Percentiles rank a stretch among this genome's conserved stretches.
Conservation (phyloP, 2,113 vertebrate genomes). For the Odocoileus hemionus region DNA sequence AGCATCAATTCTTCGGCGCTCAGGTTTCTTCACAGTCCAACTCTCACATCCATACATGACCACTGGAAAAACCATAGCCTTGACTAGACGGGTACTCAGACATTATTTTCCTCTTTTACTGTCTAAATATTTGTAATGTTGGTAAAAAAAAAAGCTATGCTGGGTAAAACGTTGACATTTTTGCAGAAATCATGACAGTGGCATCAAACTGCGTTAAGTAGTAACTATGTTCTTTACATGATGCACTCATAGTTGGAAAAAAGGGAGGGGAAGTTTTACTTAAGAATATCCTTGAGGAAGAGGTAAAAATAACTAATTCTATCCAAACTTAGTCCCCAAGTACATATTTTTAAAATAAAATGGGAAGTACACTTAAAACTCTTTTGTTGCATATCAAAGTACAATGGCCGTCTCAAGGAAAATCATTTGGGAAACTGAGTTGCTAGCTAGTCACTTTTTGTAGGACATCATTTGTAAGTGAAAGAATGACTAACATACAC, state of each 20-base stretch:
- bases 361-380: background rate
- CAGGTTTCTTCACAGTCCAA: too few relatives aligned
- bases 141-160: background rate
- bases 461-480: rapidly evolving
- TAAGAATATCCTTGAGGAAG: background rate
- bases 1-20: too few relatives aligned
- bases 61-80: too few relatives aligned
- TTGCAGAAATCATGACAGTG: background rate
- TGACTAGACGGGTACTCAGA: too few relatives aligned
- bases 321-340: background rate
- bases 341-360: background rate
- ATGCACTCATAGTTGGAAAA: background rate
- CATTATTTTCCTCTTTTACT: background rate
- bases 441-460: background rate
- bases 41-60: too few relatives aligned
- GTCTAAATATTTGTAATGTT: background rate
- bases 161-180: background rate
- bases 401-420: background rate
- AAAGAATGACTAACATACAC: background rate
- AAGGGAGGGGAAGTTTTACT: background rate
- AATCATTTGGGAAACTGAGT: background rate
- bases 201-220: background rate
- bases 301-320: background rate
- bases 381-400: background rate
- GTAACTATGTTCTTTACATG: background rate